Percentiles rank a stretch among this genome's conserved stretches.
Evolutionary conservation across 2,797 vertebrate species (phyloP).

Genomic region (Limosa lapponica): DNA sequence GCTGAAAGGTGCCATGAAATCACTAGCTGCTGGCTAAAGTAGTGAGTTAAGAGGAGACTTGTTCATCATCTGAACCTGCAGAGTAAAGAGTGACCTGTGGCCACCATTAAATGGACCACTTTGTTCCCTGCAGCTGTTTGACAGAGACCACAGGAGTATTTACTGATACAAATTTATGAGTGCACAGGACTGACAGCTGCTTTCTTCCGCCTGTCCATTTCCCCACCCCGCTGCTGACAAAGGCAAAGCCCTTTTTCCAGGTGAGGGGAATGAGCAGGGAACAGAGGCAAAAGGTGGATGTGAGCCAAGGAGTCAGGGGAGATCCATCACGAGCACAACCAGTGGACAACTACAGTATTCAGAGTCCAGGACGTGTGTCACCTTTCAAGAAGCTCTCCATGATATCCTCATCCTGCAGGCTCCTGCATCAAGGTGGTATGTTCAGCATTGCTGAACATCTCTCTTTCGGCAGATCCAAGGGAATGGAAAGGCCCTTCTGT

Average conservation of each 20-base stretch:
- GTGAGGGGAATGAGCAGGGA: background rate
- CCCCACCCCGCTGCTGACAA: background rate
- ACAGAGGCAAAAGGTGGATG: background rate
- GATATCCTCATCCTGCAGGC: background rate
- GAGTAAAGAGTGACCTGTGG: background rate
- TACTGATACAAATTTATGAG: background rate
- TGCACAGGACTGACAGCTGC: background rate
- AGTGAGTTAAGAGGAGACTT: background rate
- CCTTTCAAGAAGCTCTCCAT: background rate
- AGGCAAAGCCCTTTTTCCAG: background rate
- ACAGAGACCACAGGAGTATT: background rate
- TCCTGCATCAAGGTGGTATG: background rate
- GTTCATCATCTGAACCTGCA: background rate
- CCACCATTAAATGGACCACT: background rate
- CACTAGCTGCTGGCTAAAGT: background rate
- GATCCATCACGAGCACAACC: background rate
- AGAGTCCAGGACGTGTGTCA: background rate
- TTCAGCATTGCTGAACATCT: background rate
- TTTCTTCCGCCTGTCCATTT: background rate
- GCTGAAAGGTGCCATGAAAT: background rate
- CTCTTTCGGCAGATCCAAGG: background rate
- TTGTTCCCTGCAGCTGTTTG: background rate
- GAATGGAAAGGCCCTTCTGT: background rate
- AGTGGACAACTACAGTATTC: background rate
- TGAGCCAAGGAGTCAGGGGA: background rate